Conservation (phyloP, 2,888 invertebrate species). For the Rutpela maculata region DNA sequence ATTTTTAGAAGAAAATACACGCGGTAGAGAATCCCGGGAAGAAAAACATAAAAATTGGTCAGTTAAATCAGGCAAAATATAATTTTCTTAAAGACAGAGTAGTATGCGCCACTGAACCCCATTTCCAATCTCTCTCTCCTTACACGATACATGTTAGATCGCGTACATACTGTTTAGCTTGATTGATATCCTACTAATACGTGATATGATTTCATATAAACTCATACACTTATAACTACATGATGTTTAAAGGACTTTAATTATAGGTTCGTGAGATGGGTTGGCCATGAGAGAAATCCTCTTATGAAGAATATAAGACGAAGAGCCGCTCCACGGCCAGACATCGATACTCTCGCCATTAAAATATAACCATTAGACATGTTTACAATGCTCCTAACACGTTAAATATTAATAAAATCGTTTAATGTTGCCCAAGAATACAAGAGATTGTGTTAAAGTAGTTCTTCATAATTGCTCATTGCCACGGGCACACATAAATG, state of each 20-base stretch:
- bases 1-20: no score
- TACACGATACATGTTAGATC: conserved; percentile 39
- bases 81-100: no score
- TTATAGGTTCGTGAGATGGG: conserved; percentile 58
- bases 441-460: conserved; percentile 38
- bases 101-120: conserved; percentile 1
- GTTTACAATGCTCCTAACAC: conserved; percentile 46
- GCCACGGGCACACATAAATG: conserved; percentile 24
- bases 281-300: conserved; percentile 55
- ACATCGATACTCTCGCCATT: conserved; percentile 1
- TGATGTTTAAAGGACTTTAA: conserved; percentile 60
- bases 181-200: conserved; percentile 62
- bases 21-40: no score
- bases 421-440: conserved; percentile 34
- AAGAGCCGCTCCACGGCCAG: background rate
- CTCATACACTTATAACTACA: conserved; percentile 55
- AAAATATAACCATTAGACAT: conserved; percentile 35
- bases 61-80: no score
- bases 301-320: background rate
- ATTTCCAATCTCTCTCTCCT: background rate
- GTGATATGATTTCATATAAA: conserved; percentile 61
- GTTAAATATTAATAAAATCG: conserved; percentile 45
- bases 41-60: no score
- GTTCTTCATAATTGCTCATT: conserved; percentile 23
- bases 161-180: conserved; percentile 56